Evolutionary conservation across 2,113 vertebrate genomes (phyloP), one percentile per base, ranked within the genome.

Genomic region (Galeopterus variegatus): DNA sequence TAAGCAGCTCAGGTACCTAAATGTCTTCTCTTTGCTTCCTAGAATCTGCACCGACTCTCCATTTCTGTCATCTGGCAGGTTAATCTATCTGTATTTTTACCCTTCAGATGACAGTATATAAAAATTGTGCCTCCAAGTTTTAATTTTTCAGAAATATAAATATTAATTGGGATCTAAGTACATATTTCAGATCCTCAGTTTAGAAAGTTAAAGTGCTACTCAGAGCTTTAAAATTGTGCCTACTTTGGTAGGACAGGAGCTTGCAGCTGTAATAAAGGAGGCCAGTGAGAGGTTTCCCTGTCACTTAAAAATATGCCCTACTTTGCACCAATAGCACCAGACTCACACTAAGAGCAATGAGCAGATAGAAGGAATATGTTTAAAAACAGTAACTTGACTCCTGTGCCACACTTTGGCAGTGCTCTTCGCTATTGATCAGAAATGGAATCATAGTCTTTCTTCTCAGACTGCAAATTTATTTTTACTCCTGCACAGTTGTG

Each of bases 31-130:
- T 76, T 14, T 79, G 76, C 80, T 84, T 54, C 0, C 13, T 89
- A 24, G 45, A 52, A 73, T 80, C n/a, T 54, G 50, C 23, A 56
- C 6, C 26, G 52, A 4, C 1, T 93, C 52, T 58, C 24, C 72
- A 0, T 10, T 67, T 70, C 90, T 41, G 11, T 62, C 24, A 82
- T 5, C 33, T 86, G 69, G 72, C 65, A 88, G 1, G 0, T 1
- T 93, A 81, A 93, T 95, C 96, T 76, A 88, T 85, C 24, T 95
- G 52, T 28, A 7, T 96, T 93, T 97, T 96, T 93, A 79, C 72
- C 56, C 19, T 93, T 64, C 4, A 96, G 82, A 18, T 95, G n/a
- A 90, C 82, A 65, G 88, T 93, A 95, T 93, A 96, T 65, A 67
- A 88, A 75, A 96, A 56, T 24, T 84, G 10, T 60, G 41, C 72